phyloP scores from a whole-genome alignment of 2,888 invertebrate species.

The Tanytarsus gracilentus region DNA sequence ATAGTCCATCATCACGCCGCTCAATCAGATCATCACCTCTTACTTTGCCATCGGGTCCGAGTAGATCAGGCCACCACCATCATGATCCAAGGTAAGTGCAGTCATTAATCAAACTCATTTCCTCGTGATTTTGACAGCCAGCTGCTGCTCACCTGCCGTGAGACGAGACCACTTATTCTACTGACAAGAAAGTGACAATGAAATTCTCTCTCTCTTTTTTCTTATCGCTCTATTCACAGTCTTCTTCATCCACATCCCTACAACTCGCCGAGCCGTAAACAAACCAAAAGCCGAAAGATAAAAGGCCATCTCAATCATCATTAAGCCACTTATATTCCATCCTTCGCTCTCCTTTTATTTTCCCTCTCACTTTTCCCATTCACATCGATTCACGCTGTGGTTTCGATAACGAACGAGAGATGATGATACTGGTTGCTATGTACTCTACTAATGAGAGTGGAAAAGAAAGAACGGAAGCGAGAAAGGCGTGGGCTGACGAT shows the following conservation, averaged over 20 bases:
- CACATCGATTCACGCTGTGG: too few relatives aligned
- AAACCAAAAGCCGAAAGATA: neutral
- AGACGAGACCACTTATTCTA: too few relatives aligned
- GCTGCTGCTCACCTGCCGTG: neutral
- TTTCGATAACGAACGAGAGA: too few relatives aligned
- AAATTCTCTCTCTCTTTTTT: neutral
- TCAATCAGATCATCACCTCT: neutral
- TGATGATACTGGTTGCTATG: too few relatives aligned
- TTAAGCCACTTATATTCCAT: neutral
- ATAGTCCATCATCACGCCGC: neutral
- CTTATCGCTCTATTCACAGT: neutral
- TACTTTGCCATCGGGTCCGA: neutral
- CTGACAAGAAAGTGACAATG: neutral
- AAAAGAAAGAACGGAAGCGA: too few relatives aligned
- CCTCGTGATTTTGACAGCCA: neutral
- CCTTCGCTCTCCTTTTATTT: neutral
- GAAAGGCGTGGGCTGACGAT: too few relatives aligned
- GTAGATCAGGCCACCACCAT: neutral
- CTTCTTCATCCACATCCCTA: conserved; percentile 1
- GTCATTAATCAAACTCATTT: neutral
- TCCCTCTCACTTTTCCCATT: too few relatives aligned
- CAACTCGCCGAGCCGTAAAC: neutral
- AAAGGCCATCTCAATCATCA: conserved; percentile 8
- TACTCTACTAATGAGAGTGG: too few relatives aligned
- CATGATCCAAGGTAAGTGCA: neutral